Evolutionary conservation across 92 coral and sea anemone genomes (phyloP), one percentile per base, ranked within the genome.

Genomic region (Hydrozoanthus gracilis): DNA sequence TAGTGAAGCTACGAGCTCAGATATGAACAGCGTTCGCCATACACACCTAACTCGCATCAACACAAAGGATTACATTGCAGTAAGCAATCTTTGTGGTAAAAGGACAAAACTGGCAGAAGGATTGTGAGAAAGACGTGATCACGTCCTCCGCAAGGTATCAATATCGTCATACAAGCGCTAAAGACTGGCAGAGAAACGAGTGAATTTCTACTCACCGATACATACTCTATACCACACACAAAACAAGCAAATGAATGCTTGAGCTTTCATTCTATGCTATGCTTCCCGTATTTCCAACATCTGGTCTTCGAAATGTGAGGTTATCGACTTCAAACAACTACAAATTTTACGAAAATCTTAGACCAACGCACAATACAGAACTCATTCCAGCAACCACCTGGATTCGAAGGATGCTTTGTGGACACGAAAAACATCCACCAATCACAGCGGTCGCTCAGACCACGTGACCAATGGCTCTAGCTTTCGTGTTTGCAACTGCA

Each of bases 221-320:
- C 91, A 88, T 78, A 83, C 78, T 65, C 93, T 87, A 51, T 54
- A 75, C 71, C 71, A 85, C 62, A 91, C 74, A 73, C 93, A 87
- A 82, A 91, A 77, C 89, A 94, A 86, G 87, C 93, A 91, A 94
- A 94, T 44, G 54, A 94, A 76, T 86, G 95, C 98, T 88, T 90
- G 86, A 87, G 84, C 70, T 74, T 84, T 91, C 98, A 94, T 94
- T 84, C 88, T 94, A 89, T 86, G 92, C 95, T 90, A 94, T 84
- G 91, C 88, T 78, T 70, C 77, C 90, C 90, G 86, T 89, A 88
- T 77, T 79, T 87, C 88, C 86, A 67, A 85, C 98, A 94, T 94
- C 51, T 52, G 85, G 74, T 47, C 51, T 51, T n/a, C 73, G 54
- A 80, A 80, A 16, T 13, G 56, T 65, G 20, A 47, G 52, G 18